Evolutionary conservation across 2,113 vertebrate genomes (phyloP).

Genomic region (Felis catus): F.catus_Fca126_mat1.0 CM031427.1:12818501-12819000

Average conservation of each 20-base stretch:
- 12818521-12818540: constrained; percentile 14
- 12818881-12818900: constrained; percentile 86
- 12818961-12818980: constrained; percentile 81
- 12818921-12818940: constrained; percentile 86
- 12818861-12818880: constrained; percentile 85
- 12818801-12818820: constrained; percentile 83
- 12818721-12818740: constrained; percentile 71
- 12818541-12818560: not conserved
- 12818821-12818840: constrained; percentile 86
- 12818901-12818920: constrained; percentile 87
- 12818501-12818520: not conserved
- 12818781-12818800: constrained; percentile 81
- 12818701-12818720: constrained; percentile 50
- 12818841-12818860: constrained; percentile 88
- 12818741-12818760: constrained; percentile 79
- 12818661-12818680: constrained; percentile 29
- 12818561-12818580: constrained; percentile 54
- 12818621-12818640: not conserved
- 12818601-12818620: constrained; percentile 14
- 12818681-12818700: constrained; percentile 69
- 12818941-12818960: constrained; percentile 84
- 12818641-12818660: not conserved
- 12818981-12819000: constrained; percentile 84
- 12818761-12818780: constrained; percentile 76
- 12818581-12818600: constrained; percentile 29